Base-by-base conservation (phyloP, 2,888 invertebrate genomes). In the Cheilosia grossa region DNA sequence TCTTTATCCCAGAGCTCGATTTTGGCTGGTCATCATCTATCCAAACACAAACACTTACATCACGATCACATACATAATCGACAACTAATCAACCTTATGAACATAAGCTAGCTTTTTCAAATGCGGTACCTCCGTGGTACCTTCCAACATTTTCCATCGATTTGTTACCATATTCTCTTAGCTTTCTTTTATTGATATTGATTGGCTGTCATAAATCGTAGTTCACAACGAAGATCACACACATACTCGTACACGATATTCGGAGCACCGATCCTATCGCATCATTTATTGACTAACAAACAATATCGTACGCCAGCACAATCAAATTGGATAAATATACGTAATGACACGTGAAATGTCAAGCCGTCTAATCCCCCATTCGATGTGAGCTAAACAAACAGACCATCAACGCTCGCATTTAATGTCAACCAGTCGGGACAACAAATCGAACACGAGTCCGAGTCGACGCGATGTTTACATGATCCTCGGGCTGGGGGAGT, bases 301-400 rank as follows among this genome's bases (percentile, higher is more conserved):
- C 10, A 10, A 21, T 1, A 61, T 37, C 13, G 37, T 10, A 59
- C 7, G 15, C n/a, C 30, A 69, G 42, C 44, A 27, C 19, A 54
- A 82, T 79, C 64, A 83, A 83, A 79, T 74, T 54, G 53, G 70
- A 56, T 70, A 70, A 70, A 47, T 53, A 83, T 74, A 80, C 80
- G 70, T 54, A 70, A 75, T 80, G 83, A 83, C 83, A 83, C 75
- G 83, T 83, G 80, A 83, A 83, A 80, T 83, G 83, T 83, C 83
- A 83, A 80, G 59, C 30, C 44, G 73, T 70, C 83, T 74, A 69
- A 70, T 80, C 69, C 67, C 33, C 47, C 49, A 24, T 63, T 70
- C 44, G 73, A 63, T 59, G 61, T 51, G 69, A 70, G 33, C 54
- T 67, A 67, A 73, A 56, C 56, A 72, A 82, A 82, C 67, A 78